These are phyloP conservation scores for Pseudorhombus dupliciocellatus DNA, from an alignment of 2,113 vertebrate species.

Conservation along the genomic window DNA sequence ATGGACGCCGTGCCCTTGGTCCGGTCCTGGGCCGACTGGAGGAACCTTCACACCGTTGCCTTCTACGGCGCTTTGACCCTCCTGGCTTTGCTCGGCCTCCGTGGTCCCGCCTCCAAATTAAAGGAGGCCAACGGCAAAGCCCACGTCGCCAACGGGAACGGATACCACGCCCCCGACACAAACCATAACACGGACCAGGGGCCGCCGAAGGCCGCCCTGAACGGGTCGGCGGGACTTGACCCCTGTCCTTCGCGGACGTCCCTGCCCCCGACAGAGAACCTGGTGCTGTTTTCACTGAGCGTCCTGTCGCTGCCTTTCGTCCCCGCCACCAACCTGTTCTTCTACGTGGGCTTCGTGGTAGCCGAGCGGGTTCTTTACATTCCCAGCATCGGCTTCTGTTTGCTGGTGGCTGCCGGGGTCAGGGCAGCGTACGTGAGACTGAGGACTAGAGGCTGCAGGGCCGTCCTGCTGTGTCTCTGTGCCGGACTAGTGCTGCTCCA, in stretches of 20 bases:
- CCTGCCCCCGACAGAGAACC: constrained; percentile 90
- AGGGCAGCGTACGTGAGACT: constrained; percentile 88
- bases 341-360: constrained; percentile 98
- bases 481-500: constrained; percentile 90
- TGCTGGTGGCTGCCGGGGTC: constrained; percentile 91
- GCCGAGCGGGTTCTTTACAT: constrained; percentile 98
- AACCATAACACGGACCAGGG: constrained; percentile 82
- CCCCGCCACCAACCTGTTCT: constrained; percentile 97
- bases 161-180: constrained; percentile 83
- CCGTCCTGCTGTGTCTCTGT: constrained; percentile 86
- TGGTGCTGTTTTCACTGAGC: constrained; percentile 90
- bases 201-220: constrained; percentile 51
- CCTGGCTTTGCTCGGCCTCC: constrained; percentile 85
- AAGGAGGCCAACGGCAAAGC: constrained; percentile 86
- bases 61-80: constrained; percentile 88
- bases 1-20: constrained; percentile 98
- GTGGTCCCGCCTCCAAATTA: constrained; percentile 61
- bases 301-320: constrained; percentile 92
- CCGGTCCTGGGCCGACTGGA: constrained; percentile 88
- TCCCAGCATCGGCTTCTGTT: constrained; percentile 97
- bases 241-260: constrained; percentile 74
- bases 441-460: constrained; percentile 87
- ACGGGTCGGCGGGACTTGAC: constrained; percentile 69
- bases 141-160: constrained; percentile 87
- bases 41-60: constrained; percentile 93